These are phyloP conservation scores for Muntiacus reevesi DNA, from an alignment of 2,113 vertebrate species.

Conservation along the genomic window DNA sequence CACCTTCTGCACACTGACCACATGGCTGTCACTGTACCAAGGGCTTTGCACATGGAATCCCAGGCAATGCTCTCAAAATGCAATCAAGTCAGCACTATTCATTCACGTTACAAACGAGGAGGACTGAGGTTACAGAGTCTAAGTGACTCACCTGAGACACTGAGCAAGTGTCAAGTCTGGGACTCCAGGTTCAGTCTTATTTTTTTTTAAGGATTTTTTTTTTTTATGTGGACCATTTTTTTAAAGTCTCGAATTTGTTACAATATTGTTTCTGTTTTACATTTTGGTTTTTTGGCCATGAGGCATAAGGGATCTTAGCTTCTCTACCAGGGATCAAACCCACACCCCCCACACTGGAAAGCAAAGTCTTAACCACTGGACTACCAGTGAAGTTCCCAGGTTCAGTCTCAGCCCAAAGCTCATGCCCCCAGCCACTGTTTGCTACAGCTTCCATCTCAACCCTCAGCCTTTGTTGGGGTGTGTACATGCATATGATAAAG, in stretches of 20 bases:
- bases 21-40: accelerated
- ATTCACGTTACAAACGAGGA: background rate
- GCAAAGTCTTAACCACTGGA: background rate
- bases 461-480: too few species aligned
- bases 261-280: background rate
- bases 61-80: background rate
- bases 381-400: background rate
- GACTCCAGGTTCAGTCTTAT: background rate
- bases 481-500: accelerated
- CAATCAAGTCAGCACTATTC: accelerated
- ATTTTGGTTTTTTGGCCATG: background rate
- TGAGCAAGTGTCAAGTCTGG: background rate
- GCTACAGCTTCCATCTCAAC: accelerated
- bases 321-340: background rate
- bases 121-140: background rate
- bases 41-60: background rate
- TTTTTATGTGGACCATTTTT: background rate
- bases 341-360: background rate
- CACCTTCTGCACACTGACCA: background rate
- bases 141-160: background rate
- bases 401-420: background rate
- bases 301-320: background rate
- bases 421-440: accelerated
- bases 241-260: background rate
- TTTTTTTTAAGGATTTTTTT: background rate